These are phyloP conservation scores for Nineta flava DNA, from an alignment of 2,888 invertebrate species.

Conservation along the genomic window DNA sequence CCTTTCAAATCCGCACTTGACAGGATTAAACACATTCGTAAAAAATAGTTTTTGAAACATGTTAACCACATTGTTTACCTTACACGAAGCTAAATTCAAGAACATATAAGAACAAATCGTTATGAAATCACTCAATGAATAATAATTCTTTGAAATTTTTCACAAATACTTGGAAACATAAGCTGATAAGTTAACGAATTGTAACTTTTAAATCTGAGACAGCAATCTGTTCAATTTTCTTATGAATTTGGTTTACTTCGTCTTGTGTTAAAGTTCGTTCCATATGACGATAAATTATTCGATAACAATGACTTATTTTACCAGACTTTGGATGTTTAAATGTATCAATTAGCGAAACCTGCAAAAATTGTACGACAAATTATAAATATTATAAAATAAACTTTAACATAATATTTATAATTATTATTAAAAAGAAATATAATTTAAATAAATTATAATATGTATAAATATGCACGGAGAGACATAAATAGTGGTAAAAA, in stretches of 20 bases:
- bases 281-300: conserved; percentile 85
- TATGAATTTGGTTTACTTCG: conserved; percentile 78
- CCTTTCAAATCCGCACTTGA: too few relatives aligned
- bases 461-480: too few relatives aligned
- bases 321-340: conserved; percentile 76
- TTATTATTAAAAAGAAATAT: neutral
- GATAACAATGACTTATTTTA: conserved; percentile 74
- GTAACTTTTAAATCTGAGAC: conserved; percentile 29
- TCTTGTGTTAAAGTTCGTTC: conserved; percentile 71
- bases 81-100: too few relatives aligned
- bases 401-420: neutral
- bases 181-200: conserved; percentile 22
- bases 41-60: too few relatives aligned
- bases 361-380: conserved; percentile 17
- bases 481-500: too few relatives aligned
- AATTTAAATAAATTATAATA: neutral
- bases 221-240: conserved; percentile 47
- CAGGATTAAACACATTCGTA: too few relatives aligned
- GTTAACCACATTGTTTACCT: too few relatives aligned
- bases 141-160: too few relatives aligned
- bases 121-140: too few relatives aligned
- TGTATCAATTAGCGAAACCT: conserved; percentile 70
- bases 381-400: conserved; percentile 1
- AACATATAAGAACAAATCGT: too few relatives aligned
- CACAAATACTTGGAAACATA: too few relatives aligned